These are phyloP conservation scores for Eueides isabella DNA, from an alignment of 1,140 invertebrate species.

Conservation along the genomic window DNA sequence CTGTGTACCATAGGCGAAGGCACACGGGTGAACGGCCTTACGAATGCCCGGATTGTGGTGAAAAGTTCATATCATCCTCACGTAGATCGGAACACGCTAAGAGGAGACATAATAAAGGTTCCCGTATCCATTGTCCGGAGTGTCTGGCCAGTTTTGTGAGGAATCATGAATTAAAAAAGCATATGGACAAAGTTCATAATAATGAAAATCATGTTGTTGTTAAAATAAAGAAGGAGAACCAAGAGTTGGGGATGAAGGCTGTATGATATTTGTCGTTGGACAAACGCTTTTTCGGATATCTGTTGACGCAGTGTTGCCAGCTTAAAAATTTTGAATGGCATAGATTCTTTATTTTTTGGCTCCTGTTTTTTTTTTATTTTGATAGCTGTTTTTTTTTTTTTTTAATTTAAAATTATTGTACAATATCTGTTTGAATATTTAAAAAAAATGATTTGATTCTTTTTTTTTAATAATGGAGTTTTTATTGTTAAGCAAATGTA, in stretches of 20 bases:
- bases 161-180: conserved; percentile 61
- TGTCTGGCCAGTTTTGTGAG: conserved; percentile 63
- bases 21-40: conserved; percentile 91
- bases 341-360: not conserved
- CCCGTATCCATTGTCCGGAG: conserved; percentile 52
- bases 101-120: conserved; percentile 66
- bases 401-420: too few species aligned
- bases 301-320: not conserved
- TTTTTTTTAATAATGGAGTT: not conserved
- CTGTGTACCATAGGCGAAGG: conserved; percentile 71
- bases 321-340: not conserved
- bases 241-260: not conserved
- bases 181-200: conserved; percentile 59
- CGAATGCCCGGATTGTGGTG: conserved; percentile 87
- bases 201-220: conserved; percentile 18
- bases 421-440: not conserved
- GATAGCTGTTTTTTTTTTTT: too few species aligned
- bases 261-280: not conserved
- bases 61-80: conserved; percentile 77
- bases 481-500: not conserved
- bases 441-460: not conserved
- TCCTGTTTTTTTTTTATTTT: not conserved
- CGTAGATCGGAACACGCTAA: conserved; percentile 72
- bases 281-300: not conserved
- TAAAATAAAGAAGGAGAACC: conserved; percentile 28